Percentiles rank a stretch among this genome's conserved stretches.
Conservation (phyloP, 2,113 vertebrate genomes). For the Oryzias curvinotus region DNA sequence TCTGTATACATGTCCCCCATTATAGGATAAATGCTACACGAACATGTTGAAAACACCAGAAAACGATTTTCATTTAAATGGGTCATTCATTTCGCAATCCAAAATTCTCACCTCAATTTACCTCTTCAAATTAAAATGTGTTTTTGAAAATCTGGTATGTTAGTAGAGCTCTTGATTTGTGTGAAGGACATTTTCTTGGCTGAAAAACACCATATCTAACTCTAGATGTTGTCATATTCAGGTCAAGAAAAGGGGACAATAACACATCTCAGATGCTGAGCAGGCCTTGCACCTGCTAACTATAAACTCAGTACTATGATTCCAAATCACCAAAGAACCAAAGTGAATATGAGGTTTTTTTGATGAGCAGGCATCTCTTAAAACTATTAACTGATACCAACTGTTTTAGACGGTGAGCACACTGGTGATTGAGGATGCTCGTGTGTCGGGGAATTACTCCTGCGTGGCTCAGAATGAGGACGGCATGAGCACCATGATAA, state of each 20-base stretch:
- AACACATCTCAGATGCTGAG: slow-evolving; percentile 30
- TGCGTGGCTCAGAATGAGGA: slow-evolving; percentile 79
- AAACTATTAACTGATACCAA: slow-evolving; percentile 9
- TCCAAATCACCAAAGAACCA: background rate
- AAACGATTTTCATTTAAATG: too few species aligned
- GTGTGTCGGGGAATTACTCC: slow-evolving; percentile 77
- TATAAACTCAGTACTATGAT: slow-evolving; percentile 10
- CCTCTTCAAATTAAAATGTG: too few species aligned
- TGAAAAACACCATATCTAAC: slow-evolving; percentile 67
- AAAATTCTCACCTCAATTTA: too few species aligned
- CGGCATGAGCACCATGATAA: slow-evolving; percentile 58
- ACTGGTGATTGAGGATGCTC: slow-evolving; percentile 68
- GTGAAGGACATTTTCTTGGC: slow-evolving; percentile 34
- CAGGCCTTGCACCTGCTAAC: slow-evolving; percentile 28
- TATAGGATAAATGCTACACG: too few species aligned
- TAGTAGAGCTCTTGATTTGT: slow-evolving; percentile 3
- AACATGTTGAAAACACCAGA: too few species aligned
- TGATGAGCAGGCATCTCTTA: background rate
- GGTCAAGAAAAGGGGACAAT: slow-evolving; percentile 15
- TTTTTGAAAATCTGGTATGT: too few species aligned
- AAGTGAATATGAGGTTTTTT: slow-evolving; percentile 5
- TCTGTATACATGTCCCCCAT: too few species aligned
- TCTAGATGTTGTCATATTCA: slow-evolving; percentile 44
- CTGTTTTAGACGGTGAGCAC: slow-evolving; percentile 78
- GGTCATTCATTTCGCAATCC: too few species aligned